phyloP scores from a whole-genome alignment of 1,140 invertebrate species.

The Zaprionus taronus region DNA sequence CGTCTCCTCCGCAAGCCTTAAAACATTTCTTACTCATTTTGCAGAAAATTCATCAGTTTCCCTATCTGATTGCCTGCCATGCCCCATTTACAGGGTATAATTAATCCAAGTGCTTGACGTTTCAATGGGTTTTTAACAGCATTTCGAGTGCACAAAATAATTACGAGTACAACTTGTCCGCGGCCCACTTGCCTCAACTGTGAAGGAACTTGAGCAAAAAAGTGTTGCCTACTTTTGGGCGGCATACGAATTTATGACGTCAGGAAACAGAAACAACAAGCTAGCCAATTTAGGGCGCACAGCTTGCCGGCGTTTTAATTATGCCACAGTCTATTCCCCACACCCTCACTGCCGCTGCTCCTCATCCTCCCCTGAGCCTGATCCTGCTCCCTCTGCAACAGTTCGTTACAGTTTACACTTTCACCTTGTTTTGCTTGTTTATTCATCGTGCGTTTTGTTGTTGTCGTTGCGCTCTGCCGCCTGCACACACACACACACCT shows the following conservation, averaged over 20 bases:
- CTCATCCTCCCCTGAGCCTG: background rate
- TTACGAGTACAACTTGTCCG: constrained; percentile 47
- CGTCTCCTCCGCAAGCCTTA: background rate
- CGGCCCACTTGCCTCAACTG: constrained; percentile 55
- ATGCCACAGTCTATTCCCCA: constrained; percentile 46
- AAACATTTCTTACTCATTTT: background rate
- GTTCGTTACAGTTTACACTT: constrained; percentile 19
- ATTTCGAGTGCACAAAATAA: constrained; percentile 62
- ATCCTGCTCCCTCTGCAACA: background rate
- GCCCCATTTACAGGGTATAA: background rate
- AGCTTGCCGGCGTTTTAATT: constrained; percentile 68
- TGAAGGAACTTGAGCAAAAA: constrained; percentile 18
- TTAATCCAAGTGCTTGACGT: constrained; percentile 34
- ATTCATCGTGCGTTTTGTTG: constrained; percentile 16
- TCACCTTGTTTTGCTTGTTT: constrained; percentile 37
- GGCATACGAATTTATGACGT: constrained; percentile 45
- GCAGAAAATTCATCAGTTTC: background rate
- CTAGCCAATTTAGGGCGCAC: constrained; percentile 53
- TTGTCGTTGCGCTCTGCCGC: constrained; percentile 41
- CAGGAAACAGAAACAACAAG: constrained; percentile 8
- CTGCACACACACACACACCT: constrained; percentile 16
- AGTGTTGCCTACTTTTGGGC: constrained; percentile 51
- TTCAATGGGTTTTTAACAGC: constrained; percentile 40
- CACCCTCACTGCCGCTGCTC: background rate
- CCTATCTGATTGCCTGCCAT: background rate